A percentile compares a stretch with the other conserved stretches of the same genome.
Conservation (phyloP, 2,888 invertebrate species). For the Orthosia gothica region DNA sequence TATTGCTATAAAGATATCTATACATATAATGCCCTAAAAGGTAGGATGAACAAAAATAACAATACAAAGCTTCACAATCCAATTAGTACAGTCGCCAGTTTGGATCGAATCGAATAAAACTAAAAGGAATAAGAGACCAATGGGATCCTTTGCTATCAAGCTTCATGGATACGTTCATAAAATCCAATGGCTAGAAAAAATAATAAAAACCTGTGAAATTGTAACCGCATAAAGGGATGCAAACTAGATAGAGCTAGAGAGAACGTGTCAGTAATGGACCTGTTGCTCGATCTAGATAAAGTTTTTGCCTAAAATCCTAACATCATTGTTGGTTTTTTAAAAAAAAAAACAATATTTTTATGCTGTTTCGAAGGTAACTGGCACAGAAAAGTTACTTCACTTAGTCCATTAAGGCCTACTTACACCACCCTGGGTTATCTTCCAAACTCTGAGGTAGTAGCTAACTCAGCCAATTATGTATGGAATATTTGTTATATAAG, state of each 20-base stretch:
- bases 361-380: not conserved
- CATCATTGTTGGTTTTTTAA: not conserved
- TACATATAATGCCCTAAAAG: constrained; percentile 1
- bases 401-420: too few species aligned
- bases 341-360: not conserved
- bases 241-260: constrained; percentile 15
- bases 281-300: constrained; percentile 39
- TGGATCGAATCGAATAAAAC: constrained; percentile 27
- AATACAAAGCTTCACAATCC: constrained; percentile 15
- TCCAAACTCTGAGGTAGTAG: too few species aligned
- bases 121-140: constrained; percentile 37
- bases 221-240: constrained; percentile 19
- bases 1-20: not conserved
- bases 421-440: too few species aligned
- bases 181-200: constrained; percentile 49
- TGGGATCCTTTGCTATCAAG: constrained; percentile 23
- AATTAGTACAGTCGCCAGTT: constrained; percentile 27
- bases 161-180: constrained; percentile 41
- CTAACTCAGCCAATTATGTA: too few species aligned
- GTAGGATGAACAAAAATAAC: not conserved
- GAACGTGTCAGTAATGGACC: constrained; percentile 28
- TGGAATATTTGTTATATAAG: too few species aligned
- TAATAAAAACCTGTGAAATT: constrained; percentile 13
- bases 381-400: too few species aligned
- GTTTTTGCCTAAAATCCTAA: constrained; percentile 1